Base-by-base conservation (phyloP, 1,140 invertebrate genomes). In the Phthorimaea operculella region DNA sequence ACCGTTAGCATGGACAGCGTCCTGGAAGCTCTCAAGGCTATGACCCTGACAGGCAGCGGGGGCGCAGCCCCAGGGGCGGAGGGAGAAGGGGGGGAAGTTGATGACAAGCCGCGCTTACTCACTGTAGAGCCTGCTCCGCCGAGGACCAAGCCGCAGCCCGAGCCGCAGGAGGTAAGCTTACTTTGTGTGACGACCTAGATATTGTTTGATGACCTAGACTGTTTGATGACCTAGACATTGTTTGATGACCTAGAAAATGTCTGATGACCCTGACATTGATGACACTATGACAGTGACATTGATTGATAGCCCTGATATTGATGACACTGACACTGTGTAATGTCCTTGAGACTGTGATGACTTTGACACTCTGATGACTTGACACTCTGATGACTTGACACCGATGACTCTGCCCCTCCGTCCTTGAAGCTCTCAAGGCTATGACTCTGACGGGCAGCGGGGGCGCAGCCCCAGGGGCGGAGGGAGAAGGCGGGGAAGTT, bases 81-180 rank as follows among this genome's bases (percentile, higher is more conserved):
- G 2, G 21, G 21, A 28, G 21, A 6, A 28, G 21, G 2, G 2
- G 21, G 2, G 21, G n/a, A n/a, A n/a, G n/a, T n/a, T 6, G 21
- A 28, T 57, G 72, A 76, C 49, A 74, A 74, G 67, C 79, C 75
- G 51, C 70, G 72, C 33, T 58, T 78, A 59, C 64, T 78, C 57
- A 57, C 55, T 56, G 78, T 82, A 8, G 76, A 82, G 67, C 74
- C 74, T 18, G 76, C 76, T 57, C 74, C 74, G 61, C 75, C 74
- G 8, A 62, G 55, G 45, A 51, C 52, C 51, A 15, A 36, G 33
- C 47, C 45, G 51, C 54, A 12, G 54, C 49, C 17, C 52, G 11
- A 5, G 44, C 44, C 44, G 44, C 44, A 47, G n/a, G 44, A 47
- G 44, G 44, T 47, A 47, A n/a, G n/a, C n/a, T n/a, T n/a, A n/a